Conservation (phyloP, 2,113 vertebrate species). For the Caranx melampygus region DNA sequence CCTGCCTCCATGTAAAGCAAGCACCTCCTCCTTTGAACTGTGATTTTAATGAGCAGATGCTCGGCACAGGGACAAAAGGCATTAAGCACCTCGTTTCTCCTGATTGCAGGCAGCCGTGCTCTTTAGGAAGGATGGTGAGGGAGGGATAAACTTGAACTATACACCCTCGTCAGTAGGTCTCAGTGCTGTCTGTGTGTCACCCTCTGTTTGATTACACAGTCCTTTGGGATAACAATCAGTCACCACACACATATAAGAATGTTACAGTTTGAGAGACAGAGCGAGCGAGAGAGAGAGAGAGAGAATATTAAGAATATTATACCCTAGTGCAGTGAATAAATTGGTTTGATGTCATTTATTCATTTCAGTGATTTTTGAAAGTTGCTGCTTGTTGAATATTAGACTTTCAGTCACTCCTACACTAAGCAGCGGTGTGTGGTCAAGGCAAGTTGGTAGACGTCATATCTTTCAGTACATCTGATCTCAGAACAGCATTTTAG, state of each 20-base stretch:
- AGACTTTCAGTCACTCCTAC: too few relatives aligned
- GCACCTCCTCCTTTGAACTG: slow-evolving; percentile 29
- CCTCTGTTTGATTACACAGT: slow-evolving; percentile 32
- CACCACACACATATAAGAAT: neutral
- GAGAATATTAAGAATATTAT: too few relatives aligned
- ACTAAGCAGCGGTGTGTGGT: too few relatives aligned
- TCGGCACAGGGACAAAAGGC: slow-evolving; percentile 50
- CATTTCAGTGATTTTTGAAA: too few relatives aligned
- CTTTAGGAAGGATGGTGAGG: slow-evolving; percentile 20
- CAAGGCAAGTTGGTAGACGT: too few relatives aligned
- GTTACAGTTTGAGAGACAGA: neutral
- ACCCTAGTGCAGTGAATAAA: too few relatives aligned
- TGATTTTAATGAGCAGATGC: slow-evolving; percentile 71
- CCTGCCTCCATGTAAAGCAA: slow-evolving; percentile 18
- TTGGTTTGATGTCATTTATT: too few relatives aligned
- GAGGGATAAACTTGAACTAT: slow-evolving; percentile 7
- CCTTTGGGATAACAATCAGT: slow-evolving; percentile 27
- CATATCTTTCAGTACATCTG: too few relatives aligned
- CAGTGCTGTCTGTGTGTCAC: slow-evolving; percentile 18
- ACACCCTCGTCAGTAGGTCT: neutral
- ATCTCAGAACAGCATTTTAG: too few relatives aligned
- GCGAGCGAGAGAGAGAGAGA: neutral
- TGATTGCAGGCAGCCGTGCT: slow-evolving; percentile 58
- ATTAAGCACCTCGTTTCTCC: slow-evolving; percentile 49
- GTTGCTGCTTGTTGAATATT: too few relatives aligned